A percentile compares a stretch with the other conserved stretches of the same genome.
phyloP scores from a whole-genome alignment of 2,113 vertebrate genomes.

The Anolis carolinensis region DNA sequence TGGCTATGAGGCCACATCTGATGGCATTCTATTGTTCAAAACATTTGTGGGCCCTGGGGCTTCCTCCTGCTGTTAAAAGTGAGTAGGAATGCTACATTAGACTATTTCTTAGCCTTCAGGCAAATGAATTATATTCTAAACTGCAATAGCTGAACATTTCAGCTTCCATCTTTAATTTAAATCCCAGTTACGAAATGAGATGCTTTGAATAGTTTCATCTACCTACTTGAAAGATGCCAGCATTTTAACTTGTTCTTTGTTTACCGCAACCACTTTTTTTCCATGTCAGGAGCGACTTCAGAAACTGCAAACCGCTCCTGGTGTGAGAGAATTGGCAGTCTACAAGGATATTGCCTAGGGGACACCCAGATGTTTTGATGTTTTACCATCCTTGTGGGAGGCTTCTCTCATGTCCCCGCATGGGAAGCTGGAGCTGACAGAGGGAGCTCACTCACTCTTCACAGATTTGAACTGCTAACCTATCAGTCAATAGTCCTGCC shows the following conservation, averaged over 20 bases:
- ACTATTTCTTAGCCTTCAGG: neutral
- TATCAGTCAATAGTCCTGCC: too few relatives aligned
- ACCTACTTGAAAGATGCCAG: neutral
- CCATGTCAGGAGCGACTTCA: too few relatives aligned
- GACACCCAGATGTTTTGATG: too few relatives aligned
- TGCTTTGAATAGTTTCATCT: neutral
- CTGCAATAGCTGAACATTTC: neutral
- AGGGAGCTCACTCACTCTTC: too few relatives aligned
- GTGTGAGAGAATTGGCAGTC: too few relatives aligned
- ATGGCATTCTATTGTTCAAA: neutral
- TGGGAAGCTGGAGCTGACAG: too few relatives aligned
- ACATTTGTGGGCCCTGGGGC: neutral
- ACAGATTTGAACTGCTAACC: too few relatives aligned
- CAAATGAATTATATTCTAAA: constrained; percentile 13
- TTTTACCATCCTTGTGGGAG: too few relatives aligned
- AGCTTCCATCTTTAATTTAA: neutral
- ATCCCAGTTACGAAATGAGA: neutral
- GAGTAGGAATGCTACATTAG: neutral
- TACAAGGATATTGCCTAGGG: too few relatives aligned
- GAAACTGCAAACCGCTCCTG: too few relatives aligned
- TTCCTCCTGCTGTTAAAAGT: constrained; percentile 11
- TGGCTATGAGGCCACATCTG: constrained; percentile 2
- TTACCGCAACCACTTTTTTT: neutral
- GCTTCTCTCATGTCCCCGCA: too few relatives aligned
- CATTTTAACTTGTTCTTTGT: neutral